Conservation (phyloP, 1,140 invertebrate genomes). For the Lineus longissimus region DNA sequence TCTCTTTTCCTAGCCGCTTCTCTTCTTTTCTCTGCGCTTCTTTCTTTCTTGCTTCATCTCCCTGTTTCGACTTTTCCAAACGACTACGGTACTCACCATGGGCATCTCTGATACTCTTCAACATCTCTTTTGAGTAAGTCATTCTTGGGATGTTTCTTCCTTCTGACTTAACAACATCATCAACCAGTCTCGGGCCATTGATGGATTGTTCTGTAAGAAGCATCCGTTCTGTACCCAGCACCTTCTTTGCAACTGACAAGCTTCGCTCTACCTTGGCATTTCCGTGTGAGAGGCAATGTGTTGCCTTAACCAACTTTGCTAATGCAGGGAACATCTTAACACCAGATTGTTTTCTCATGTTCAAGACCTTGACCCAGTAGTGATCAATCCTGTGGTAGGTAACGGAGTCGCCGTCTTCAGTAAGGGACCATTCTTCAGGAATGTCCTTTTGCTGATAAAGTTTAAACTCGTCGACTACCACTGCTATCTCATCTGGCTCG, state of each 20-base stretch:
- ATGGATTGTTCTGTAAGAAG: constrained; percentile 15
- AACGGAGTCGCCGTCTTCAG: constrained; percentile 1
- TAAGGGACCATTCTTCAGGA: constrained; percentile 13
- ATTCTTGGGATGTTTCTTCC: background rate
- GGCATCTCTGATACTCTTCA: background rate
- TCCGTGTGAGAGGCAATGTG: constrained; percentile 23
- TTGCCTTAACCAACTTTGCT: constrained; percentile 15
- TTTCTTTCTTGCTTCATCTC: constrained; percentile 4
- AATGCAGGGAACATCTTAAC: constrained; percentile 12
- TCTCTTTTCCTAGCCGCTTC: too few relatives aligned
- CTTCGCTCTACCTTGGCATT: constrained; percentile 27
- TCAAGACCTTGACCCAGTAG: constrained; percentile 24
- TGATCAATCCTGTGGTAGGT: constrained; percentile 20
- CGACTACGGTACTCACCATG: background rate
- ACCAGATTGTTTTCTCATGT: constrained; percentile 7
- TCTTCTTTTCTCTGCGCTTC: constrained; percentile 6
- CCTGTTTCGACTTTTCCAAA: constrained; percentile 6
- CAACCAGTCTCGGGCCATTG: constrained; percentile 20
- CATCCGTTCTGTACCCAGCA: constrained; percentile 18
- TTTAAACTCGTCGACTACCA: constrained; percentile 25
- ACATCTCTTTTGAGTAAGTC: constrained; percentile 1
- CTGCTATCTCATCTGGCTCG: constrained; percentile 2
- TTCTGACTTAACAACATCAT: constrained; percentile 15
- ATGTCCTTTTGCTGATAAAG: constrained; percentile 14
- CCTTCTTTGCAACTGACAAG: constrained; percentile 21